Evolutionary conservation across 2,113 vertebrate genomes (phyloP).

Genomic region (Cephalopterus ornatus): DNA sequence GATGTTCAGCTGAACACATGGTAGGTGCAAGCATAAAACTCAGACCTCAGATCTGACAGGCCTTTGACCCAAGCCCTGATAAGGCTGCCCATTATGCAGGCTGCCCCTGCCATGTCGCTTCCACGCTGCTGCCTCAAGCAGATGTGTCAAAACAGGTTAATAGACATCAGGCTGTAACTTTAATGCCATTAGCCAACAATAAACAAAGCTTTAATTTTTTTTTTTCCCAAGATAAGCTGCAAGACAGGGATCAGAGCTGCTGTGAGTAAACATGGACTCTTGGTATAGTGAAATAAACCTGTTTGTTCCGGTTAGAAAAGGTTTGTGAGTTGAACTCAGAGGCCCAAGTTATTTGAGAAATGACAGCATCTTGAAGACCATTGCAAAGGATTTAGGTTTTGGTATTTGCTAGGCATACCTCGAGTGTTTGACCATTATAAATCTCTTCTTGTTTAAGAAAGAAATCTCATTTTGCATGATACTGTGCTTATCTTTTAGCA

Average conservation of each 20-base stretch:
- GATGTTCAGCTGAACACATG: fast-evolving
- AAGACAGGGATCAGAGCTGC: not conserved
- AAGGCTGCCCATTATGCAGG: not conserved
- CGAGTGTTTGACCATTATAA: not conserved
- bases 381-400: not conserved
- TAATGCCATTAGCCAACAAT: not conserved
- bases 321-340: not conserved
- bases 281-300: not conserved
- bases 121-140: not conserved
- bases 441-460: slow-evolving; percentile 14
- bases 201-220: not conserved
- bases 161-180: not conserved
- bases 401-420: slow-evolving; percentile 6
- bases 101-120: not conserved
- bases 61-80: not conserved
- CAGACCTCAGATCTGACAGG: not conserved
- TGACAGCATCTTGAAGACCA: not conserved
- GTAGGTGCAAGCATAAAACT: not conserved
- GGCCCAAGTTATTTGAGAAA: not conserved
- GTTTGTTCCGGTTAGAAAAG: not conserved
- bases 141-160: not conserved
- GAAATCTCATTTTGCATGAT: slow-evolving; percentile 25
- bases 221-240: not conserved
- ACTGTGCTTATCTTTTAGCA: slow-evolving; percentile 11
- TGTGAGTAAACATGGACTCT: not conserved